These are phyloP conservation scores for Zosterops hypoxanthus DNA, from an alignment of 2,113 vertebrate genomes.

Conservation along the genomic window DNA sequence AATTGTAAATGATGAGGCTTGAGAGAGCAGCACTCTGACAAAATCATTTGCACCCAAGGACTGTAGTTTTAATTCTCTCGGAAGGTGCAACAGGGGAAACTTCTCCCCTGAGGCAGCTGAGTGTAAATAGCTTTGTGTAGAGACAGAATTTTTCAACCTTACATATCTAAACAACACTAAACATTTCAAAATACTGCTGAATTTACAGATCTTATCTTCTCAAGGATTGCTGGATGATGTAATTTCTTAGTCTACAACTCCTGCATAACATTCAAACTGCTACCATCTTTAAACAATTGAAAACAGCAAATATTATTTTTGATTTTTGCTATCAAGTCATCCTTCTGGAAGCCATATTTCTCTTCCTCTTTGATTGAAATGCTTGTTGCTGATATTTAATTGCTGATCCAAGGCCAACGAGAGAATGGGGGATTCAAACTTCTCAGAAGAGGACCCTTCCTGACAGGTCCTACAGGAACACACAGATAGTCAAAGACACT, in stretches of 20 bases:
- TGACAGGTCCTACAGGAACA: background rate
- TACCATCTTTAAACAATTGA: background rate
- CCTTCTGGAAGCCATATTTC: background rate
- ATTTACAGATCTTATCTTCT: background rate
- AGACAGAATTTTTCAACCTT: background rate
- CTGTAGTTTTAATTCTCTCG: background rate
- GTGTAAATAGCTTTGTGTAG: background rate
- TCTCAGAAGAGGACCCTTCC: background rate
- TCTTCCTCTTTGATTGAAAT: background rate
- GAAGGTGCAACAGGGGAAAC: background rate
- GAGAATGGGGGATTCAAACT: background rate
- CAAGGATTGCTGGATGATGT: background rate
- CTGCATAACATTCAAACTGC: background rate
- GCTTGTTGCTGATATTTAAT: background rate
- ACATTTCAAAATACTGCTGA: background rate
- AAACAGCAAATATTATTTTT: background rate
- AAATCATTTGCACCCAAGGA: background rate
- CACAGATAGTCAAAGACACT: background rate
- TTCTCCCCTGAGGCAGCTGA: background rate
- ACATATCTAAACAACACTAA: background rate
- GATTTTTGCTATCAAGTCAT: background rate
- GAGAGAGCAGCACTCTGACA: background rate
- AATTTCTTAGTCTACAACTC: background rate
- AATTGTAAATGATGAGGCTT: background rate
- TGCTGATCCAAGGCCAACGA: background rate